Evolutionary conservation across 2,113 vertebrate species (phyloP), one percentile per base, ranked within the genome.

Genomic region (Hymenochirus boettgeri): DNA sequence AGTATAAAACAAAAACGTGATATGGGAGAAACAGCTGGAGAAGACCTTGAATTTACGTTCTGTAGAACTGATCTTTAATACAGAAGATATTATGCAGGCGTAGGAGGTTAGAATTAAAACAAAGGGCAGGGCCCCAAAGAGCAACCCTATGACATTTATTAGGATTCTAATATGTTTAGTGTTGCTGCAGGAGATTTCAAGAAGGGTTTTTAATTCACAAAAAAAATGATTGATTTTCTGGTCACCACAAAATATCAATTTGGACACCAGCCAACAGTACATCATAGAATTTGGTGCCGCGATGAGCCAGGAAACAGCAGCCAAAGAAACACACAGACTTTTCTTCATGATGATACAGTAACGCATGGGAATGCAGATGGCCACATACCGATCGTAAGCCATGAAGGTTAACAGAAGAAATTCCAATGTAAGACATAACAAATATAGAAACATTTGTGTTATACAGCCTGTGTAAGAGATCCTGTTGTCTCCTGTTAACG

Each of bases 1-100:
- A 76, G 62, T 74, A 79, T 25, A 78, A 65, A 15, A 70, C 21
- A 3, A 77, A 73, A 11, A 64, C 63, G 70, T 71, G 18, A 76
- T 61, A 54, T 79, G 79, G 27, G 73, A 76, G 6, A 69, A 39
- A 10, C 79, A 72, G 42, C 70, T 76, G 7, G 75, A 79, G 58
- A 76, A 74, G n/a, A 63, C 71, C 59, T 77, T 77, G 57, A 53
- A 37, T 8, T 62, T 74, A 13, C 74, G 72, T 23, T 56, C 42
- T 1, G 12, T 8, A 52, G 69, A 62, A 2, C 64, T 55, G 29
- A 74, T 70, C 61, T 56, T 71, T 47, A 74, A n/a, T 11, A 76
- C 60, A n/a, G 63, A 56, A 10, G 19, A 66, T 59, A 70, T 17
- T 1, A 76, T 75, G 61, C 33, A 51, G 37, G 67, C 2, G 1